Percentiles rank a stretch among this genome's conserved stretches.
These are phyloP conservation scores for Molossus alvarezi DNA, from an alignment of 2,797 vertebrate genomes.

Conservation along the genomic window DNA sequence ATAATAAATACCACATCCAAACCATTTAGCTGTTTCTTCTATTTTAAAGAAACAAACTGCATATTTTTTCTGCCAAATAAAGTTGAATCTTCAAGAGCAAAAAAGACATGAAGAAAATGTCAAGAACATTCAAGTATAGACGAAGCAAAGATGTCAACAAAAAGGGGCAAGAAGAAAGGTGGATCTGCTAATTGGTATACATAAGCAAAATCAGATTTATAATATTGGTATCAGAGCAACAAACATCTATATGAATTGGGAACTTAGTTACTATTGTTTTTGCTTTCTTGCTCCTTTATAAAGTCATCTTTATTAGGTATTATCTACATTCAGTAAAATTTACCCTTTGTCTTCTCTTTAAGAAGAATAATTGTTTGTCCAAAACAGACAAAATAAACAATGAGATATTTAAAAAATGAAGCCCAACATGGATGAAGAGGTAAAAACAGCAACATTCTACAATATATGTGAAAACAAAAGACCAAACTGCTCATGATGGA, in stretches of 20 bases:
- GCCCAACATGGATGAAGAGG: neutral
- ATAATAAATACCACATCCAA: constrained; percentile 18
- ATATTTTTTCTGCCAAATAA: neutral
- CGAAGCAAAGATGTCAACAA: constrained; percentile 9
- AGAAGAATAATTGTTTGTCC: neutral
- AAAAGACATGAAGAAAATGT: constrained; percentile 28
- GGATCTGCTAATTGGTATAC: neutral
- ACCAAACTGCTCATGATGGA: neutral
- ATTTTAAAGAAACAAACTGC: neutral
- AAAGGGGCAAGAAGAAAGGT: neutral
- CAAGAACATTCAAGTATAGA: neutral
- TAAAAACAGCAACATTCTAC: neutral
- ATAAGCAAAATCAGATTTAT: neutral
- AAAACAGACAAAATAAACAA: neutral
- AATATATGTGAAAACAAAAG: constrained; percentile 28
- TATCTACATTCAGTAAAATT: constrained; percentile 5
- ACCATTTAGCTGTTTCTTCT: neutral
- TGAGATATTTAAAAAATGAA: neutral
- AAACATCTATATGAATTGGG: neutral
- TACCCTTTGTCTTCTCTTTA: constrained; percentile 35
- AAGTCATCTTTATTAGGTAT: constrained; percentile 48
- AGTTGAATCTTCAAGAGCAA: neutral
- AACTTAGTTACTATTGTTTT: neutral
- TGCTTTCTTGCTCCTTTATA: neutral
- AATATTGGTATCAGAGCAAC: neutral